Evolutionary conservation across 2,888 invertebrate genomes (phyloP).

Genomic region (Silvanus unidentatus): DNA sequence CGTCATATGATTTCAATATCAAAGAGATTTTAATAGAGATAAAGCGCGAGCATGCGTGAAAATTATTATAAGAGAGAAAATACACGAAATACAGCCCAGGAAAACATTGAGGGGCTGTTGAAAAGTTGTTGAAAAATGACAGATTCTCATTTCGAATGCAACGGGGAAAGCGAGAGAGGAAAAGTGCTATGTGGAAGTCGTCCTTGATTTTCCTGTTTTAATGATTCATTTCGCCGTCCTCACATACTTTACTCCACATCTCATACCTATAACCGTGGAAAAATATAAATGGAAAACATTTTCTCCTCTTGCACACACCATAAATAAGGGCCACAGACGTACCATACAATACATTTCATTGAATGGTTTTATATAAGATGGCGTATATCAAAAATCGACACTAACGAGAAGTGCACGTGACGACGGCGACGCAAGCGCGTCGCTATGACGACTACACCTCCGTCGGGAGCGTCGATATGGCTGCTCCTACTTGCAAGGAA

Average conservation of each 20-base stretch:
- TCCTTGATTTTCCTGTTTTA: too few species aligned
- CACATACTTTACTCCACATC: too few species aligned
- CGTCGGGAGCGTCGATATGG: slow-evolving; percentile 46
- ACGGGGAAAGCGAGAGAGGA: too few species aligned
- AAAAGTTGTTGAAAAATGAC: slow-evolving; percentile 32
- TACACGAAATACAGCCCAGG: slow-evolving; percentile 27
- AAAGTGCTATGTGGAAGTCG: too few species aligned
- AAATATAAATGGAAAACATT: background rate
- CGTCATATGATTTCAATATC: slow-evolving; percentile 49
- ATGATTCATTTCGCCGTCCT: too few species aligned
- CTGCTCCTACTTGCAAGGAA: slow-evolving; percentile 19
- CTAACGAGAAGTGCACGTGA: slow-evolving; percentile 43
- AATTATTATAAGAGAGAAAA: slow-evolving; percentile 46
- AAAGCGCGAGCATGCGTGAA: slow-evolving; percentile 46
- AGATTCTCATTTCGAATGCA: slow-evolving; percentile 33
- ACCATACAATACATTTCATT: background rate
- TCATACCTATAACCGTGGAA: background rate
- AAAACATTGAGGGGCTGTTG: slow-evolving; percentile 19
- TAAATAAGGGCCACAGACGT: background rate
- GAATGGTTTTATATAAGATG: slow-evolving; percentile 41
- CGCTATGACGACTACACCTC: slow-evolving; percentile 41
- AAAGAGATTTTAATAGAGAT: slow-evolving; percentile 49
- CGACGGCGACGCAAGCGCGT: slow-evolving; percentile 39
- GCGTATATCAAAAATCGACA: slow-evolving; percentile 50
- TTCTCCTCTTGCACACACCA: background rate